These are phyloP conservation scores for Coenonympha glycerion DNA, from an alignment of 2,888 invertebrate genomes.

Conservation along the genomic window DNA sequence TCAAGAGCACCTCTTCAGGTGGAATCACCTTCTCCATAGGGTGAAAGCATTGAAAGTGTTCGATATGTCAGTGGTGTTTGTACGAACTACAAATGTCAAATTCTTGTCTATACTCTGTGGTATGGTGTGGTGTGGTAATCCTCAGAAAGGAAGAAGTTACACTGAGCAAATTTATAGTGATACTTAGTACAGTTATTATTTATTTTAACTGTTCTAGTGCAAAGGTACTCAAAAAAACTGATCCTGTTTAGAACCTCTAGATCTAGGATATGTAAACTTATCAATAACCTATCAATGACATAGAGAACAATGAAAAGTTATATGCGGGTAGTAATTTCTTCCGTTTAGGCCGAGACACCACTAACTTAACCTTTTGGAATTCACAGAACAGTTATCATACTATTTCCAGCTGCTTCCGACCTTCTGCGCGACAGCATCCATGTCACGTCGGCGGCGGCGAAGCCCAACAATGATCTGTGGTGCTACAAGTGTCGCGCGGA, in stretches of 20 bases:
- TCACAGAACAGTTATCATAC: background rate
- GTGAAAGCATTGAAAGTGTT: constrained; percentile 3
- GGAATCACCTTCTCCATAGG: too few relatives aligned
- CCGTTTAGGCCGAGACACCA: background rate
- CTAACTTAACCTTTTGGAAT: background rate
- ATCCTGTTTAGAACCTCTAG: too few relatives aligned
- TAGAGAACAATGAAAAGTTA: too few relatives aligned
- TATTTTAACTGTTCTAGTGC: too few relatives aligned
- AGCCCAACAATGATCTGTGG: constrained; percentile 86
- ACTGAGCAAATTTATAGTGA: too few relatives aligned
- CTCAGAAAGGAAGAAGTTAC: too few relatives aligned
- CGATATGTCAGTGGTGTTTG: background rate
- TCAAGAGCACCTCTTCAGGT: too few relatives aligned
- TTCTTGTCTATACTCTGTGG: constrained; percentile 12
- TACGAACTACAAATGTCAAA: constrained; percentile 6
- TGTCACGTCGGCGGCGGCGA: constrained; percentile 86
- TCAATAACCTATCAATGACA: too few relatives aligned
- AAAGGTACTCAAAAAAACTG: too few relatives aligned
- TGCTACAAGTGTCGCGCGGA: constrained; percentile 89
- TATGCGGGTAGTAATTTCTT: too few relatives aligned
- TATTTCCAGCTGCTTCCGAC: constrained; percentile 56
- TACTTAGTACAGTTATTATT: too few relatives aligned
- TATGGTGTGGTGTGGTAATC: background rate
- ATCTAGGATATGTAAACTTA: too few relatives aligned
- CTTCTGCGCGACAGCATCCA: constrained; percentile 79